These are phyloP conservation scores for Sebastes variabilis DNA, from an alignment of 2,797 vertebrate species.

Conservation along the genomic window DNA sequence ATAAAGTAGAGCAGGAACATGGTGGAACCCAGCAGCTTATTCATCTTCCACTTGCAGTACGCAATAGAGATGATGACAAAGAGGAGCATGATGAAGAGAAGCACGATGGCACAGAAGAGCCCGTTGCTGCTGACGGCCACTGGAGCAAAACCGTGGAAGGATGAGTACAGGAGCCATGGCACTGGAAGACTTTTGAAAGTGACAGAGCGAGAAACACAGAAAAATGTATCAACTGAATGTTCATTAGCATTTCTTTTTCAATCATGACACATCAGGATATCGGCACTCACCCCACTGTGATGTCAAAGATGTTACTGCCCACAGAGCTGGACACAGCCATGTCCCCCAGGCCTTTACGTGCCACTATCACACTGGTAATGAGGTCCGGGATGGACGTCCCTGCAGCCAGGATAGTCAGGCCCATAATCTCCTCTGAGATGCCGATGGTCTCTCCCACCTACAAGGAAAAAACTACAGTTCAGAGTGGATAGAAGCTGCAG, in stretches of 20 bases:
- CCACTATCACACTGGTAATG: constrained; percentile 98
- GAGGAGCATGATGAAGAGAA: constrained; percentile 98
- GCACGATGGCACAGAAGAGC: constrained; percentile 95
- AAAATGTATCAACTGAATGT: background rate
- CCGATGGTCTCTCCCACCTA: constrained; percentile 97
- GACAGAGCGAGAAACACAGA: background rate
- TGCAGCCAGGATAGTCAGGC: constrained; percentile 94
- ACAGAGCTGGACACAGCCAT: constrained; percentile 99
- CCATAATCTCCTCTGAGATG: constrained; percentile 98
- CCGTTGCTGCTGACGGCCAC: constrained; percentile 96
- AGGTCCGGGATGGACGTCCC: constrained; percentile 98
- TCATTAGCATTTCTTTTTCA: background rate
- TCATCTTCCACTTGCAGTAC: constrained; percentile 94
- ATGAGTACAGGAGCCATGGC: constrained; percentile 92
- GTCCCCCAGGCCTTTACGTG: constrained; percentile 94
- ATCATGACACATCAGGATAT: background rate
- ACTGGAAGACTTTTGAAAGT: constrained; percentile 86
- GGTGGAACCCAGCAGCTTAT: constrained; percentile 90
- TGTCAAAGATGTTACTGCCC: constrained; percentile 98
- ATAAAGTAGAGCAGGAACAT: constrained; percentile 98
- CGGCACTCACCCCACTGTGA: constrained; percentile 94
- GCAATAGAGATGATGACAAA: constrained; percentile 96
- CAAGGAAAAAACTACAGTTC: background rate
- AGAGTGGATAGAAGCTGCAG: background rate
- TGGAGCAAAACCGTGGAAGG: constrained; percentile 82